Conservation (phyloP, 2,113 vertebrate species). For the Chinchilla lanigera region DNA sequence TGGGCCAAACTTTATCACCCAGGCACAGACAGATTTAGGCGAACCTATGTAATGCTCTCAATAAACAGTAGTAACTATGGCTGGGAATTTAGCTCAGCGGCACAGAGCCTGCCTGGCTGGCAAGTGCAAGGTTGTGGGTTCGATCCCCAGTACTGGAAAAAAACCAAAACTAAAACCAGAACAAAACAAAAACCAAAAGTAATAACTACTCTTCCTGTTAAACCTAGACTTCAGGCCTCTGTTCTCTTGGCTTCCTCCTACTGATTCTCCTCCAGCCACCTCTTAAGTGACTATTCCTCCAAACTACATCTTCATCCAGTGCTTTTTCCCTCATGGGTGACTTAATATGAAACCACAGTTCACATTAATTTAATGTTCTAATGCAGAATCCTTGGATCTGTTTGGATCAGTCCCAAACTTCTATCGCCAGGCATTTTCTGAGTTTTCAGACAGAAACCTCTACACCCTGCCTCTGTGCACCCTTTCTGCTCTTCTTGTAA, state of each 20-base stretch:
- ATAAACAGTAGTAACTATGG: background rate
- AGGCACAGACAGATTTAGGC: background rate
- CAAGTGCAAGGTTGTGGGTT: no score
- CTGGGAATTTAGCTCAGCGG: no score
- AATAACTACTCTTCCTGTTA: background rate
- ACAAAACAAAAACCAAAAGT: no score
- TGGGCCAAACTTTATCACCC: background rate
- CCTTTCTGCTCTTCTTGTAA: background rate
- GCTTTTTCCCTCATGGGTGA: background rate
- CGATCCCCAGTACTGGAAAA: no score
- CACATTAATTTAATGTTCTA: background rate
- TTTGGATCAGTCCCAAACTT: background rate
- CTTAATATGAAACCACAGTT: background rate
- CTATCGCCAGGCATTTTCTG: background rate
- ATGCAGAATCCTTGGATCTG: background rate
- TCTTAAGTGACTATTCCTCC: background rate
- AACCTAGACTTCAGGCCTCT: background rate
- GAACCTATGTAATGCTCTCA: background rate
- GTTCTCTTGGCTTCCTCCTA: background rate
- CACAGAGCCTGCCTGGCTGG: no score
- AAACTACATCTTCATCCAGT: background rate
- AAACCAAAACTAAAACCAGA: no score
- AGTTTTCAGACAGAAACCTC: background rate
- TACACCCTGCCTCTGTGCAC: accelerated
- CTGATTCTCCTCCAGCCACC: background rate